phyloP scores from a whole-genome alignment of 1,140 invertebrate genomes.

The Hylaeus anthracinus region DNA sequence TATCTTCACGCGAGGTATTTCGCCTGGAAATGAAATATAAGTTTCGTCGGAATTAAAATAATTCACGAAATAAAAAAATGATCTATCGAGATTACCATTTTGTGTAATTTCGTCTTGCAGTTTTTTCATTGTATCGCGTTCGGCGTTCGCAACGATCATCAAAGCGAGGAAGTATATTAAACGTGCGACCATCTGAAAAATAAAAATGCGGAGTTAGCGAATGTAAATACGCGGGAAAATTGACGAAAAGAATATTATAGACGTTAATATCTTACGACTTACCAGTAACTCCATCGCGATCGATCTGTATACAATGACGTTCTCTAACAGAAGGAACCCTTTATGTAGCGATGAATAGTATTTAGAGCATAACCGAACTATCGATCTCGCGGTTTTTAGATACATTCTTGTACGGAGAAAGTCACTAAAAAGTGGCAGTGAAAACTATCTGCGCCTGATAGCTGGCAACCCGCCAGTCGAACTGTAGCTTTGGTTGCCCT shows the following conservation, averaged over 20 bases:
- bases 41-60: no score
- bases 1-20: slow-evolving; percentile 85
- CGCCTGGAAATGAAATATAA: slow-evolving; percentile 43
- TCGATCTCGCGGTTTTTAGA: slow-evolving; percentile 21
- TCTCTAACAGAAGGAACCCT: slow-evolving; percentile 11
- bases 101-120: not conserved
- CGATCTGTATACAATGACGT: not conserved
- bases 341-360: slow-evolving; percentile 38
- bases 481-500: no score
- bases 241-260: not conserved
- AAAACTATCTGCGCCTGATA: not conserved
- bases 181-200: not conserved
- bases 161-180: not conserved
- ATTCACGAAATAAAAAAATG: no score
- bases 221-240: not conserved
- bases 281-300: slow-evolving; percentile 38
- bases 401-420: slow-evolving; percentile 36
- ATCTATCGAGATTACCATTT: not conserved
- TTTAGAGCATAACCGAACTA: slow-evolving; percentile 56
- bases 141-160: not conserved
- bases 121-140: not conserved
- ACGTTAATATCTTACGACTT: not conserved
- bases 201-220: not conserved
- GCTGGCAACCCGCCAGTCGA: no score
- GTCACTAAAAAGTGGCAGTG: not conserved